These are phyloP conservation scores for Epinotia ramella DNA, from an alignment of 2,888 invertebrate genomes.

Conservation along the genomic window DNA sequence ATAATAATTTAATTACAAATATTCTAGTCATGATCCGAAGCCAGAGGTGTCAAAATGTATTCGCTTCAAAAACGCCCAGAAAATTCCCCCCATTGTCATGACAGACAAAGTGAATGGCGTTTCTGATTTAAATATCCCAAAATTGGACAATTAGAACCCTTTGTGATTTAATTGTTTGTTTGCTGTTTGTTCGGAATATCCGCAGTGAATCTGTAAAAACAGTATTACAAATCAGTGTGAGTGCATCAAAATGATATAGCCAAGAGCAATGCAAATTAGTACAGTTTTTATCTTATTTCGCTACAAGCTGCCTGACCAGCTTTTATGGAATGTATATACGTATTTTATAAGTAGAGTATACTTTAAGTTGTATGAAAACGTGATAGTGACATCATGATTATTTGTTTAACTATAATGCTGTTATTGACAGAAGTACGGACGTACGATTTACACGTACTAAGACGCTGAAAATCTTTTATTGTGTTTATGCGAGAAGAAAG, in stretches of 20 bases:
- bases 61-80: slow-evolving; percentile 11
- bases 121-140: slow-evolving; percentile 46
- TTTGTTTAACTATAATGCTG: too few relatives aligned
- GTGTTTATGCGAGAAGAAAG: too few relatives aligned
- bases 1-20: not conserved
- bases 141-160: slow-evolving; percentile 49
- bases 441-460: too few relatives aligned
- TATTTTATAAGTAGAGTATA: too few relatives aligned
- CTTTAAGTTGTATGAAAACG: too few relatives aligned
- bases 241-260: not conserved
- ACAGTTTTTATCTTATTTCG: too few relatives aligned
- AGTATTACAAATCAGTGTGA: not conserved
- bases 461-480: too few relatives aligned
- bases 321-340: too few relatives aligned
- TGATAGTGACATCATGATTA: too few relatives aligned
- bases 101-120: slow-evolving; percentile 41
- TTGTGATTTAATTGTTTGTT: slow-evolving; percentile 49
- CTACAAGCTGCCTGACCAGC: too few relatives aligned
- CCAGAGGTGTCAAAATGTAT: slow-evolving; percentile 28
- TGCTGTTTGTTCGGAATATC: slow-evolving; percentile 38
- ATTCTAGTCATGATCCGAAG: not conserved
- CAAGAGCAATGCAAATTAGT: too few relatives aligned
- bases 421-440: too few relatives aligned
- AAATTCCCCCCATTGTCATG: slow-evolving; percentile 39
- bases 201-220: slow-evolving; percentile 10